Percentiles rank a stretch among this genome's conserved stretches.
phyloP scores from a whole-genome alignment of 1,140 invertebrate species.

The Dinothrombium tinctorium region DNA sequence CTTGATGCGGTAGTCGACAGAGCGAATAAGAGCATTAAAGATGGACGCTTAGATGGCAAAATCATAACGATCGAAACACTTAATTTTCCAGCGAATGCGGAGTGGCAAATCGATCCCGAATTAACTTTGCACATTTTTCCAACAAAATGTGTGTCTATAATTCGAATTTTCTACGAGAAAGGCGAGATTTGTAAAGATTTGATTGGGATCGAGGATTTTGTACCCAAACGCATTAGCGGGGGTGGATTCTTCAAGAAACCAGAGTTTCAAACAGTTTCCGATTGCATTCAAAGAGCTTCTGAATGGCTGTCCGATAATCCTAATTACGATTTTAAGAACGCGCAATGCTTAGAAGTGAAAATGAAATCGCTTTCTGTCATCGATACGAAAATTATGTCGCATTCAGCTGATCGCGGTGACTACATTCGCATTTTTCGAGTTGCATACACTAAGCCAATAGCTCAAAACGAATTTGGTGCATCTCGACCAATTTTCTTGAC shows the following conservation, averaged over 20 bases:
- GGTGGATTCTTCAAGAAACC: constrained; percentile 10
- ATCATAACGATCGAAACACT: constrained; percentile 8
- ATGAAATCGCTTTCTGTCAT: neutral
- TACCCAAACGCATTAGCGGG: constrained; percentile 4
- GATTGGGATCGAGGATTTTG: constrained; percentile 9
- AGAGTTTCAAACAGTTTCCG: constrained; percentile 5
- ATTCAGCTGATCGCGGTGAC: constrained; percentile 9
- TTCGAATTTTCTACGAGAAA: constrained; percentile 7
- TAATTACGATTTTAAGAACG: constrained; percentile 6
- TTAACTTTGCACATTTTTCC: constrained; percentile 6
- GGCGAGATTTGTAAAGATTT: neutral
- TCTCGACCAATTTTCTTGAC: neutral
- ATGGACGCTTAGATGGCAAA: neutral
- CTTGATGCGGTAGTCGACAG: constrained; percentile 6
- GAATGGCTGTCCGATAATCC: neutral
- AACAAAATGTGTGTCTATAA: constrained; percentile 1
- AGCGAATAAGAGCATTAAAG: constrained; percentile 1
- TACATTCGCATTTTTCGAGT: constrained; percentile 10
- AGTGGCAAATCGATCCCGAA: constrained; percentile 9
- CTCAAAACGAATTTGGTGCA: no score
- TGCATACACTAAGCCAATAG: neutral
- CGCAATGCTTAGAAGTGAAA: constrained; percentile 11
- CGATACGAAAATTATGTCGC: constrained; percentile 6
- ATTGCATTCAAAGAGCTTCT: constrained; percentile 1
- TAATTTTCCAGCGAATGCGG: constrained; percentile 6